A percentile compares a stretch with the other conserved stretches of the same genome.
Conservation (phyloP, 2,113 vertebrate species). For the Cairina moschata region DNA sequence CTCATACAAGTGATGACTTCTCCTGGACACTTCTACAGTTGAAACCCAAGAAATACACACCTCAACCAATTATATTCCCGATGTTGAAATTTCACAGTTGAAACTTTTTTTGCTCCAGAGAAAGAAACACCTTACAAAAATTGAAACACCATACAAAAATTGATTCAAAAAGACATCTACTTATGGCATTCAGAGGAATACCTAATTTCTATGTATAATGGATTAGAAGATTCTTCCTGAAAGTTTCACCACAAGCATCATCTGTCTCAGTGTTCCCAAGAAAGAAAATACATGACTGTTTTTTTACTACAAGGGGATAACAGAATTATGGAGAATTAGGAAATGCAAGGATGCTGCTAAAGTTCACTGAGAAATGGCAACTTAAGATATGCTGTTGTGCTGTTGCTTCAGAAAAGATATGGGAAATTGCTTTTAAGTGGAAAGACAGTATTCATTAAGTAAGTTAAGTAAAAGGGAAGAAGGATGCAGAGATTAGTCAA, state of each 20-base stretch:
- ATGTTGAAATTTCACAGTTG: too few relatives aligned
- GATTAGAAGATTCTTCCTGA: background rate
- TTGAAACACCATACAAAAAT: background rate
- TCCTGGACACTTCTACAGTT: too few relatives aligned
- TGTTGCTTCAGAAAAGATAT: background rate
- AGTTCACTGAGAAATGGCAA: constrained; percentile 17
- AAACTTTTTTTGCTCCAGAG: too few relatives aligned
- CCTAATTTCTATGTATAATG: background rate
- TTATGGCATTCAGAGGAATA: background rate
- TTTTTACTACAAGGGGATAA: background rate
- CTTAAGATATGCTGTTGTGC: background rate
- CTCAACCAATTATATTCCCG: too few relatives aligned
- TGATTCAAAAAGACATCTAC: background rate
- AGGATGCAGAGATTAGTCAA: background rate
- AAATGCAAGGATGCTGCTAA: background rate
- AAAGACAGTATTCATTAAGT: background rate
- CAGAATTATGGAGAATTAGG: background rate
- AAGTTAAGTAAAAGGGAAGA: background rate
- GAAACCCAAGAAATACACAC: too few relatives aligned
- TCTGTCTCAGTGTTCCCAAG: background rate
- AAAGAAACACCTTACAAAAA: too few relatives aligned
- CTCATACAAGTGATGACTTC: too few relatives aligned
- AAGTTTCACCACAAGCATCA: background rate
- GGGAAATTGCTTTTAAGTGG: background rate
- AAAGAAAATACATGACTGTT: background rate